Conservation (phyloP, 2,113 vertebrate species). For the Bufo gargarizans region DNA sequence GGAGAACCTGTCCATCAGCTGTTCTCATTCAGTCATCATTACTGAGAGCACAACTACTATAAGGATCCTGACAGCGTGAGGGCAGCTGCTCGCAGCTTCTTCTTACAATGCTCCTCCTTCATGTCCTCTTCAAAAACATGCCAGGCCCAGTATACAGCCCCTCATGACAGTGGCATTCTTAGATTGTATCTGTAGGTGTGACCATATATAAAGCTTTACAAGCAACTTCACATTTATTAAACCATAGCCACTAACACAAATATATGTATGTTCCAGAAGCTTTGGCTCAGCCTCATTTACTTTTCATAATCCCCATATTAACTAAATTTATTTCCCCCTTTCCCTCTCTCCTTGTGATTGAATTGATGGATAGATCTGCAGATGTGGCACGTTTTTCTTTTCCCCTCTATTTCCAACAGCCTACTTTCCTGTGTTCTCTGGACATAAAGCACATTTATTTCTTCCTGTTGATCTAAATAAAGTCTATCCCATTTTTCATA, state of each 20-base stretch:
- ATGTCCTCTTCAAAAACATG: neutral
- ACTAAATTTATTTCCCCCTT: constrained; percentile 26
- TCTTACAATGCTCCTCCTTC: neutral
- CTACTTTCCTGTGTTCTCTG: constrained; percentile 18
- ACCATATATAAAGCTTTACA: neutral
- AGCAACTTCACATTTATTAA: neutral
- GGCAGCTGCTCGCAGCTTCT: too few relatives aligned
- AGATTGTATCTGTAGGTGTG: neutral
- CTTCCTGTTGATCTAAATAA: neutral
- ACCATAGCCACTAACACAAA: neutral
- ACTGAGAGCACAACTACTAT: too few relatives aligned
- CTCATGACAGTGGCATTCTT: neutral
- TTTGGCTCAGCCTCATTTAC: constrained; percentile 46
- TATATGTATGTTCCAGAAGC: neutral
- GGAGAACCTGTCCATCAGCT: neutral
- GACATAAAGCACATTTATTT: neutral
- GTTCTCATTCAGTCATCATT: neutral
- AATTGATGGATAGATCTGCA: constrained; percentile 18
- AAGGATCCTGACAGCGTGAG: neutral
- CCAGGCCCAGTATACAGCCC: neutral
- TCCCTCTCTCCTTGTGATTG: constrained; percentile 19
- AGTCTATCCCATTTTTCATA: neutral
- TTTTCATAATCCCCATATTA: neutral
- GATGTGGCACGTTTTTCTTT: neutral
- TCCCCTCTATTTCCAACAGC: constrained; percentile 1